Percentiles rank a stretch among this genome's conserved stretches.
Conservation (phyloP, 2,888 invertebrate genomes). For the Macrosoma leucophasiata region DNA sequence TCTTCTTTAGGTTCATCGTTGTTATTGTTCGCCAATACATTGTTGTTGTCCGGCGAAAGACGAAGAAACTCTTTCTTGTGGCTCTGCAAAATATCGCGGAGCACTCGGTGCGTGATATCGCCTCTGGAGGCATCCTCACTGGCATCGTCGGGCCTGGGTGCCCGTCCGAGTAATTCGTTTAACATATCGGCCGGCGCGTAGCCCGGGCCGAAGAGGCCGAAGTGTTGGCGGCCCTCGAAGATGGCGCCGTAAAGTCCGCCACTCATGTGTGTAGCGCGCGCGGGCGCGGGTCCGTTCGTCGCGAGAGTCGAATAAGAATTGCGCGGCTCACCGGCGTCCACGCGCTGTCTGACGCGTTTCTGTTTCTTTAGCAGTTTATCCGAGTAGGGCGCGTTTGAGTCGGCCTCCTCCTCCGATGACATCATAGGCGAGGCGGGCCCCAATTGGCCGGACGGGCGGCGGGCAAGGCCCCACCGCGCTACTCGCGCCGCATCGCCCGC, state of each 20-base stretch:
- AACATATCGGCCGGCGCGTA: constrained; percentile 94
- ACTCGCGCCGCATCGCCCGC: constrained; percentile 69
- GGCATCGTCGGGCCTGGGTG: constrained; percentile 81
- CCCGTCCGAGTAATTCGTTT: constrained; percentile 90
- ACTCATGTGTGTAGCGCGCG: constrained; percentile 86
- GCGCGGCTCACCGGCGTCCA: constrained; percentile 96
- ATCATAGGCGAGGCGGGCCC: constrained; percentile 91
- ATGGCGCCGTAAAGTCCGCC: constrained; percentile 92
- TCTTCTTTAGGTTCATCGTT: constrained; percentile 73
- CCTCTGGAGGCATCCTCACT: constrained; percentile 70
- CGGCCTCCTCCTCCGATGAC: constrained; percentile 98
- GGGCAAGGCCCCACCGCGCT: constrained; percentile 72
- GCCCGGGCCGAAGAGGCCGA: constrained; percentile 89
- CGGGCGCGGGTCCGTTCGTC: constrained; percentile 73
- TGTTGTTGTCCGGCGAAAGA: constrained; percentile 76
- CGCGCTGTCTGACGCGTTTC: constrained; percentile 96
- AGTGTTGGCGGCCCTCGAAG: constrained; percentile 87
- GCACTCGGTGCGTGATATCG: constrained; percentile 87
- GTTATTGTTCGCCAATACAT: constrained; percentile 73
- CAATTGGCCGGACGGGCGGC: constrained; percentile 86
- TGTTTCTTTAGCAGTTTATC: constrained; percentile 94
- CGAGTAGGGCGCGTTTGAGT: constrained; percentile 95
- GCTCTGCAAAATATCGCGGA: constrained; percentile 92
- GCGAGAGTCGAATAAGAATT: constrained; percentile 87
- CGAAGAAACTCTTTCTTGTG: constrained; percentile 88